phyloP scores from a whole-genome alignment of 2,888 invertebrate species.

The Melikaiella ostensackeni region DNA sequence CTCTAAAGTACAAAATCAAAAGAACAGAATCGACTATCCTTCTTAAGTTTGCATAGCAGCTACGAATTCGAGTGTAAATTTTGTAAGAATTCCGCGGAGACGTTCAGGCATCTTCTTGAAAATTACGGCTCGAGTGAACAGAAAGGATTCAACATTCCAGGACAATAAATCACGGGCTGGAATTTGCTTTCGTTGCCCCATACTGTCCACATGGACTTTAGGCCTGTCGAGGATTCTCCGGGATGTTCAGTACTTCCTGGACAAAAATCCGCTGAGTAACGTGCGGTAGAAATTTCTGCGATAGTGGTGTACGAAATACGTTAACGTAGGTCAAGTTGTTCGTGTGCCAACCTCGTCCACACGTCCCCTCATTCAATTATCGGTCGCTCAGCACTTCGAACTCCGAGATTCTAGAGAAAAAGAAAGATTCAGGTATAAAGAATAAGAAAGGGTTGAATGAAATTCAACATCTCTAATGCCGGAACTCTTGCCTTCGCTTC shows the following conservation, averaged over 20 bases:
- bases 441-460: background rate
- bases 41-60: background rate
- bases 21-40: background rate
- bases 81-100: constrained; percentile 4
- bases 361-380: constrained; percentile 70
- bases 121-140: constrained; percentile 24
- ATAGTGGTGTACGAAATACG: constrained; percentile 58
- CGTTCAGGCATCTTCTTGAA: constrained; percentile 13
- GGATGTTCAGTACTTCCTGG: constrained; percentile 7
- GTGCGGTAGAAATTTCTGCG: constrained; percentile 57
- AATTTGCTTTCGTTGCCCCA: constrained; percentile 13
- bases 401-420: constrained; percentile 47
- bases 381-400: constrained; percentile 59
- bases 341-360: constrained; percentile 66
- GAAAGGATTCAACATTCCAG: constrained; percentile 37
- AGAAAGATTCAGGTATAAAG: background rate
- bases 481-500: too few relatives aligned
- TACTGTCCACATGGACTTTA: constrained; percentile 28
- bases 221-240: constrained; percentile 2
- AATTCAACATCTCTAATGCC: background rate
- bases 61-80: constrained; percentile 18
- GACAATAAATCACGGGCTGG: constrained; percentile 24
- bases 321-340: constrained; percentile 60
- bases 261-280: constrained; percentile 61
- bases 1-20: background rate